These are phyloP conservation scores for Epirrhoe alternata DNA, from an alignment of 2,888 invertebrate genomes.

Conservation along the genomic window DNA sequence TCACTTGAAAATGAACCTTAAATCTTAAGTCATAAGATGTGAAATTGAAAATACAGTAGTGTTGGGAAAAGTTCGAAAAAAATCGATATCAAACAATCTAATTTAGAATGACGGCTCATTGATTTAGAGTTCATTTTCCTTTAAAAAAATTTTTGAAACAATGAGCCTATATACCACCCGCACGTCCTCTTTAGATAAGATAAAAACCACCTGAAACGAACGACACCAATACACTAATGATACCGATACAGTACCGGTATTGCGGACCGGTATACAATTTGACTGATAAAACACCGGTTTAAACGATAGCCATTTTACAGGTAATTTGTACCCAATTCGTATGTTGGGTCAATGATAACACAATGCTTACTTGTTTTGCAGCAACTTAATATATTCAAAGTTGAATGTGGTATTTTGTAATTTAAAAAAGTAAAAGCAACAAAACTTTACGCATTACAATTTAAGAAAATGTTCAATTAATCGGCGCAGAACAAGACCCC, in stretches of 20 bases:
- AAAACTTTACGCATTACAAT: no score
- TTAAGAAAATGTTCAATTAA: no score
- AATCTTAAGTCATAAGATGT: conserved; percentile 1
- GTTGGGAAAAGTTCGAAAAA: conserved; percentile 62
- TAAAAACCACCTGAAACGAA: conserved; percentile 78
- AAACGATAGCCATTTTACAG: conserved; percentile 49
- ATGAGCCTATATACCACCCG: conserved; percentile 77
- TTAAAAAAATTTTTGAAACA: conserved; percentile 62
- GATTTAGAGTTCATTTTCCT: conserved; percentile 28
- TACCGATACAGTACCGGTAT: conserved; percentile 64
- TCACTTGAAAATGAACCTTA: conserved; percentile 54
- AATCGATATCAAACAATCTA: conserved; percentile 38
- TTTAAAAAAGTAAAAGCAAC: no score
- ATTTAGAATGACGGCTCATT: conserved; percentile 37
- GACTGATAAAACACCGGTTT: conserved; percentile 67
- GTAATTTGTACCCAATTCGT: conserved; percentile 25
- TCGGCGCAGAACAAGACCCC: no score
- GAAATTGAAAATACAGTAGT: conserved; percentile 35
- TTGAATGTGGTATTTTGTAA: no score
- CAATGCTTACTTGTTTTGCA: not conserved
- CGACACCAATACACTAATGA: conserved; percentile 81
- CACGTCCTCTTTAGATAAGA: conserved; percentile 85
- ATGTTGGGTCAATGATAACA: conserved; percentile 8
- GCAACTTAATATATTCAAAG: no score
- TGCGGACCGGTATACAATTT: conserved; percentile 74